Evolutionary conservation across 2,113 vertebrate genomes (phyloP).

Genomic region (Pao palembangensis): DNA sequence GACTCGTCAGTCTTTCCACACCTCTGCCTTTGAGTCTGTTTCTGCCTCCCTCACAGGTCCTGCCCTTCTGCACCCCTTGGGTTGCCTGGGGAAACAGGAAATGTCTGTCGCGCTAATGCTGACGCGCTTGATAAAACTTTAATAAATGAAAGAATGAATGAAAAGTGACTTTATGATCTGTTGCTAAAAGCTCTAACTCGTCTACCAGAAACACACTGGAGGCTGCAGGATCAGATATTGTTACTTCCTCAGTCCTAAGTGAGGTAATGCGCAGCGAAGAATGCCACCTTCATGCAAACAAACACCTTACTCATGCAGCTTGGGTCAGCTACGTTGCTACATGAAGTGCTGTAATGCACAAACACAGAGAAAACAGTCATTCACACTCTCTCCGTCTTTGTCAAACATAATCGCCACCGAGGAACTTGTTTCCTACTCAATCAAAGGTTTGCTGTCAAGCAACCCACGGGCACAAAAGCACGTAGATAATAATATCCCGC

Average conservation of each 20-base stretch:
- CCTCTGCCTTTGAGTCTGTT: not conserved
- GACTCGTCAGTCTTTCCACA: slow-evolving; percentile 31
- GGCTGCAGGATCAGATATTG: slow-evolving; percentile 59
- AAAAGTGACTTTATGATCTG: slow-evolving; percentile 24
- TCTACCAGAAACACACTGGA: slow-evolving; percentile 9
- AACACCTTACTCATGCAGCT: slow-evolving; percentile 52
- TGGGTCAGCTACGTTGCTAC: slow-evolving; percentile 29
- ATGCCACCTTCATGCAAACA: slow-evolving; percentile 44
- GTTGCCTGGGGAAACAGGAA: slow-evolving; percentile 38
- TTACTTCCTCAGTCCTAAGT: slow-evolving; percentile 39
- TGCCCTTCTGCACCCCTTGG: slow-evolving; percentile 22
- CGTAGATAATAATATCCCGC: too few species aligned
- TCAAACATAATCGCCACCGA: slow-evolving; percentile 18
- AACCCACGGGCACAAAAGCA: slow-evolving; percentile 4
- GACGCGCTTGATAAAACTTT: slow-evolving; percentile 25
- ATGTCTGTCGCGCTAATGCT: slow-evolving; percentile 20
- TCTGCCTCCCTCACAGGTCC: slow-evolving; percentile 17
- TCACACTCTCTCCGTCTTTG: slow-evolving; percentile 7
- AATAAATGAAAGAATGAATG: slow-evolving; percentile 33
- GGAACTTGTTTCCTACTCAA: slow-evolving; percentile 9
- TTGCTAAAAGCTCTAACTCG: slow-evolving; percentile 18
- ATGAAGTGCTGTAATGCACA: slow-evolving; percentile 25
- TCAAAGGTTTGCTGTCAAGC: slow-evolving; percentile 1
- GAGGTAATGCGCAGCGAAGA: slow-evolving; percentile 34
- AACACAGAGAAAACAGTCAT: slow-evolving; percentile 7